These are phyloP conservation scores for Sipha flava DNA, from an alignment of 1,140 invertebrate genomes.

Conservation along the genomic window DNA sequence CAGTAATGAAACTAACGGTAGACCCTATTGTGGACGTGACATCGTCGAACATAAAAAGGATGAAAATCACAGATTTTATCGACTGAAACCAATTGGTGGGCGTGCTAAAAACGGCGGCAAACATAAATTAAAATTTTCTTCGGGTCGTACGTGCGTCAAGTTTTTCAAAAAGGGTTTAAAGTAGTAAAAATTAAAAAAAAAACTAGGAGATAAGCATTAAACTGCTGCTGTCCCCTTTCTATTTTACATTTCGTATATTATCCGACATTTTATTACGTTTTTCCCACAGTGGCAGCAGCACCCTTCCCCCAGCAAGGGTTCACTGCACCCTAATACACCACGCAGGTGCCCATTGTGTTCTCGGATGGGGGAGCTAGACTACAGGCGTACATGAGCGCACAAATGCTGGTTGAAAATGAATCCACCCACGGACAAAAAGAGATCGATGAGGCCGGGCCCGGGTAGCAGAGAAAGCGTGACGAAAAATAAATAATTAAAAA, in stretches of 20 bases:
- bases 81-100: background rate
- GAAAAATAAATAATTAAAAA: background rate
- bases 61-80: background rate
- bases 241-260: background rate
- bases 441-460: too few species aligned
- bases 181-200: background rate
- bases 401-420: background rate
- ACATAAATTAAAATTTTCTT: background rate
- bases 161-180: background rate
- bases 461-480: background rate
- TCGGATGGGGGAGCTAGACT: background rate
- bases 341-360: constrained; percentile 17
- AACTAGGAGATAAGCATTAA: background rate
- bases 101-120: background rate
- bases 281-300: constrained; percentile 11
- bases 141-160: background rate
- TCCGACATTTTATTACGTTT: constrained; percentile 18
- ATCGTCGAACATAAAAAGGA: too few species aligned
- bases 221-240: background rate
- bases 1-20: too few species aligned
- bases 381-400: background rate
- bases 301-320: background rate
- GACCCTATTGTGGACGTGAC: too few species aligned
- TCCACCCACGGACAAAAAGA: background rate
- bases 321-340: constrained; percentile 4